Evolutionary conservation across 2,113 vertebrate species (phyloP), one percentile per base, ranked within the genome.

Genomic region (Rhizomys pruinosus): DNA sequence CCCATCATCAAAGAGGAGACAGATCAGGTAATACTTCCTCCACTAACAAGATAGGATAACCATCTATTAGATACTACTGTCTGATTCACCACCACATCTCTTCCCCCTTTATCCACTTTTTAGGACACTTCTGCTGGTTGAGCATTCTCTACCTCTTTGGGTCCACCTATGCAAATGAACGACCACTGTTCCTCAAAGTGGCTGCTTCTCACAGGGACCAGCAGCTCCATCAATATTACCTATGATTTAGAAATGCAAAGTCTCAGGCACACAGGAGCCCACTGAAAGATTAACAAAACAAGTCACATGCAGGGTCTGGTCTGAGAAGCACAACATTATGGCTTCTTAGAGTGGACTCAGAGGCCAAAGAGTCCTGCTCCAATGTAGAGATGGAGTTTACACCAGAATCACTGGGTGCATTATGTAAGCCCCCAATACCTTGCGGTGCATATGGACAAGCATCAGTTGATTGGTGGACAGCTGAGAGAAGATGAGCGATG

Each of bases 401-500:
- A 81, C 34, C 5, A 71, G 52, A 63, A 82, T 44, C 34, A 59
- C 25, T 10, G 0, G 3, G 63, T 29, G 23, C 19, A 74, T 69
- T 73, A 39, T 57, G 25, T 52, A 92, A 80, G 32, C 10, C 39
- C 76, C 84, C 32, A 4, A 61, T 11, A 16, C 47, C 22, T 59
- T 34, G 91, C 29, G 29, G 29, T 34, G 15, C 71, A 52, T 27
- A 72, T 4, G 1, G 34, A 44, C 55, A 80, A 93, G 13, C 71
- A 85, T 66, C 57, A 57, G 0, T 64, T 3, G 29, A 23, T 79
- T 80, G 57, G 8, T 42, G n/a, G 61, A 44, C 6, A 42, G 16
- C 11, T 81, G 68, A 93, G n/a, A 92, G 89, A 71, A 90, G n/a
- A 47, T 90, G 77, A 94, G 79, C 37, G 29, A 52, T 81, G 63